Evolutionary conservation across 2,888 invertebrate genomes (phyloP).

Genomic region (Lamellibrachia satsuma): DNA sequence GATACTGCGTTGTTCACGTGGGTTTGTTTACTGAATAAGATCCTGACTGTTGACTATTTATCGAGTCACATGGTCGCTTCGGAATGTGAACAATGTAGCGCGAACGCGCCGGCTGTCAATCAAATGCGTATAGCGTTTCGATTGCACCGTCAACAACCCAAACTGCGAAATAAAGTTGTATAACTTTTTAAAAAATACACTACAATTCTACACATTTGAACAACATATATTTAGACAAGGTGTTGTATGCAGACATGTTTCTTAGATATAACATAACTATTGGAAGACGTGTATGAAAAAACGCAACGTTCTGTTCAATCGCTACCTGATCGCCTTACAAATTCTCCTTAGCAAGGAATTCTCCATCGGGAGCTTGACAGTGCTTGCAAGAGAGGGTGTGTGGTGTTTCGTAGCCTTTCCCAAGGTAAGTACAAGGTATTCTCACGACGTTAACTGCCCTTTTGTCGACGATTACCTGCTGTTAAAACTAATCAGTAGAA

Average conservation of each 20-base stretch:
- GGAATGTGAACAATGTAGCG: conserved; percentile 27
- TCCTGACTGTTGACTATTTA: conserved; percentile 6
- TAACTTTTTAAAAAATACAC: not conserved
- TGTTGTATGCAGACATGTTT: not conserved
- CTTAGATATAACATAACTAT: not conserved
- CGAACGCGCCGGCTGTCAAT: conserved; percentile 26
- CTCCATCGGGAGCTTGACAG: not conserved
- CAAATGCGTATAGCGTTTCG: conserved; percentile 6
- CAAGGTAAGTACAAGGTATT: conserved; percentile 5
- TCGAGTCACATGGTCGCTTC: conserved; percentile 20
- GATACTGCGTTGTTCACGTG: not conserved
- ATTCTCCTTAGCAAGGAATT: conserved; percentile 27
- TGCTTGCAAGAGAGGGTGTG: not conserved
- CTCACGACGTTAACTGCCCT: not conserved
- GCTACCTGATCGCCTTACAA: conserved; percentile 27
- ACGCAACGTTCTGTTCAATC: not conserved
- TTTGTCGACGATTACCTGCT: not conserved
- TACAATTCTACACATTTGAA: not conserved
- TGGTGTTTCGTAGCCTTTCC: conserved; percentile 13
- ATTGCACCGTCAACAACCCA: not conserved
- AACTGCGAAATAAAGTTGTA: not conserved
- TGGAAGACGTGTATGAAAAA: not conserved
- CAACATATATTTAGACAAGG: not conserved
- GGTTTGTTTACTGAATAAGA: conserved; percentile 17
- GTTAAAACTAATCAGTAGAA: conserved; percentile 3